phyloP scores from a whole-genome alignment of 2,113 vertebrate species.

The Philantomba maxwellii region DNA sequence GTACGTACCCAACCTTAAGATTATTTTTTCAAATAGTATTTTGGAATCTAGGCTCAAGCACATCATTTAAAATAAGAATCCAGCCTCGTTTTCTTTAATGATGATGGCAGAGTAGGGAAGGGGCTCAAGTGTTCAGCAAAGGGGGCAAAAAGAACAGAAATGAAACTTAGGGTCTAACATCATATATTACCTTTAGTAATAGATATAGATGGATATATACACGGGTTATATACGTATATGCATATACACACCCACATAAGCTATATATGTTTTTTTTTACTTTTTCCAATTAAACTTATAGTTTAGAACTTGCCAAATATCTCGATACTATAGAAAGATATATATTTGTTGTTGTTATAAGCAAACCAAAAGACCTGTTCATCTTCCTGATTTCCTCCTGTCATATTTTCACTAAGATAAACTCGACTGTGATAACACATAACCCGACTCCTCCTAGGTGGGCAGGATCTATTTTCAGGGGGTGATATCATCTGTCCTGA shows the following conservation, averaged over 20 bases:
- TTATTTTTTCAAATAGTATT: background rate
- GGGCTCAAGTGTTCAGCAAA: background rate
- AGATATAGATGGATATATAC: background rate
- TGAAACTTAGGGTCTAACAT: background rate
- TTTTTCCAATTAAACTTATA: background rate
- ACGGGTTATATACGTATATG: background rate
- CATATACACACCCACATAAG: background rate
- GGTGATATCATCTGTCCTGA: background rate
- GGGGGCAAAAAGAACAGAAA: background rate
- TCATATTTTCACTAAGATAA: background rate
- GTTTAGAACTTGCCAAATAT: background rate
- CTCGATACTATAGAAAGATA: background rate
- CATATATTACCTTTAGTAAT: background rate
- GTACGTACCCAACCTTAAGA: background rate
- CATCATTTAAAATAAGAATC: background rate
- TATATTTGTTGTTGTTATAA: background rate
- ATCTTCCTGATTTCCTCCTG: background rate
- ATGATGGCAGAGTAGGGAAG: background rate
- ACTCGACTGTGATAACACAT: background rate
- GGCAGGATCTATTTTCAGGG: background rate
- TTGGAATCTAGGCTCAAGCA: background rate
- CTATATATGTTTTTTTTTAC: background rate
- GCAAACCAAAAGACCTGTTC: background rate
- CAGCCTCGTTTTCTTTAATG: background rate
- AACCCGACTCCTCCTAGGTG: background rate